Conservation (phyloP, 2,113 vertebrate species). For the Lamprotornis superbus region DNA sequence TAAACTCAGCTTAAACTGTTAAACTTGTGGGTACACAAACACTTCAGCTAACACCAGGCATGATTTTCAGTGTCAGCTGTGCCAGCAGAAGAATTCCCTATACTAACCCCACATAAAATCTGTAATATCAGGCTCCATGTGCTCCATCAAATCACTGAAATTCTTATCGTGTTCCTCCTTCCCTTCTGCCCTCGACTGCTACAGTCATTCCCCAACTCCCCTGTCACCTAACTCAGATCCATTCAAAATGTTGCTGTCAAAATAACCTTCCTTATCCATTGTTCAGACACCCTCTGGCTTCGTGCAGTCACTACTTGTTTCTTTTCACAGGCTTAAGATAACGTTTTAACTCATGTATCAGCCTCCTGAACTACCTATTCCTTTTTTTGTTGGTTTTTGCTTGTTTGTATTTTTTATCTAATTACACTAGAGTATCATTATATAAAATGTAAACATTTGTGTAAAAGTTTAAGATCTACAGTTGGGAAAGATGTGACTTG, state of each 20-base stretch:
- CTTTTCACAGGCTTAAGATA: constrained; percentile 46
- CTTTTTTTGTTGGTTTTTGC: not conserved
- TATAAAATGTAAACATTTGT: constrained; percentile 19
- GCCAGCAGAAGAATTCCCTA: not conserved
- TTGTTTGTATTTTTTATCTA: not conserved
- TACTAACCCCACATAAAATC: not conserved
- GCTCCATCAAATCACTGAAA: not conserved
- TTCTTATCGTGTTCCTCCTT: not conserved
- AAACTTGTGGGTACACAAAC: not conserved
- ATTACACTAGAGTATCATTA: not conserved
- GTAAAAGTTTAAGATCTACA: constrained; percentile 13
- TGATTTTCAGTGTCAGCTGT: not conserved
- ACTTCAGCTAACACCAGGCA: not conserved
- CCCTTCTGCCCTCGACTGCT: not conserved
- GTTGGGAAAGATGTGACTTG: constrained; percentile 27
- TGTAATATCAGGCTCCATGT: not conserved
- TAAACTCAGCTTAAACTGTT: not conserved
- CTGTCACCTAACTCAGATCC: not conserved
- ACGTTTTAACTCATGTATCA: constrained; percentile 36
- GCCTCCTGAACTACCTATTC: not conserved
- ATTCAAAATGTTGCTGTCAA: constrained; percentile 56
- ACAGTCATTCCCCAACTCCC: not conserved
- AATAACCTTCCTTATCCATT: constrained; percentile 55
- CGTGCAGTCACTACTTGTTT: not conserved
- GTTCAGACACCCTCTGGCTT: constrained; percentile 26